Evolutionary conservation across 2,113 vertebrate species (phyloP), one percentile per base, ranked within the genome.

Genomic region (Daphoenositta chrysoptera): DNA sequence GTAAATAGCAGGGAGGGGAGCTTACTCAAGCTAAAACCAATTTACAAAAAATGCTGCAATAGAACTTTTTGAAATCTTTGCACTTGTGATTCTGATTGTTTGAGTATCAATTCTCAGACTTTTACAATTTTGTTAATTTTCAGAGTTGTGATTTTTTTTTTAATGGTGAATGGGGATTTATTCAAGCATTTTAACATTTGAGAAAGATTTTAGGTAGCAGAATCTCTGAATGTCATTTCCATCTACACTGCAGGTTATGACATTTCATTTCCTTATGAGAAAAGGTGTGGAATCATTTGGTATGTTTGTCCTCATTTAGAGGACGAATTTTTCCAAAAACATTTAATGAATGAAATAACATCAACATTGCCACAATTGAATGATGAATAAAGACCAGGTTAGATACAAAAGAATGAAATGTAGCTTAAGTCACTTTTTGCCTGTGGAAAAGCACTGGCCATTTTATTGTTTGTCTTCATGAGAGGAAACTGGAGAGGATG

Each of bases 31-130:
- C 11, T 53, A 40, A 87, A 87, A n/a, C 0, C 11, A 72, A 51
- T 71, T 66, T 68, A 31, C 8, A 35, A 45, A 72, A 73, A 82
- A 20, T 2, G 2, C 4, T 1, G 0, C 11, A 15, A 1, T 7
- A 72, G 45, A 40, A 35, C 30, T 70, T 82, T 28, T 10, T 21
- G 23, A 72, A 72, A 57, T 56, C 9, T 4, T 31, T 31, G 11
- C 27, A 24, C 30, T 86, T 63, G 10, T 50, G 35, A 60, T 82
- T 79, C 45, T 60, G 21, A n/a, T 45, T 33, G n/a, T 56, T 72
- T 14, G 0, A 30, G 14, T 72, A 37, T 40, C 3, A 24, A 7
- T 57, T 84, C 35, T 72, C 47, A 33, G 15, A 69, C 33, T 79
- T 90, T 23, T 45, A 15, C 31, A 6, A 10, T 71, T 77, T 17